Evolutionary conservation across 92 coral and sea anemone genomes (phyloP), one percentile per base, ranked within the genome.

Genomic region (Diadumene lineata): DNA sequence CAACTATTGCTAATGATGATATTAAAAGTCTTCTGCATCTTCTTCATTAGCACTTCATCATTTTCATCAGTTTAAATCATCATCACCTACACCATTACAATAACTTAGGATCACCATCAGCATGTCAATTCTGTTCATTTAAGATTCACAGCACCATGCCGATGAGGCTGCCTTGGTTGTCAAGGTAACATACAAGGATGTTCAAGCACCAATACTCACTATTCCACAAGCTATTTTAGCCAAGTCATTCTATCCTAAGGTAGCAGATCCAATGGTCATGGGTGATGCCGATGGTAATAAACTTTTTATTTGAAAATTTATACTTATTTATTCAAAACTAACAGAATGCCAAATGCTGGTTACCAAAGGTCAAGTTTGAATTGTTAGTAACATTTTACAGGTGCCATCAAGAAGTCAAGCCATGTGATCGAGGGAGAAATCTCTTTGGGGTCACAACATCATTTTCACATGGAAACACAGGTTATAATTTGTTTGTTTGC

Each of bases 391-490:
- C n/a, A n/a, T n/a, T 18, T 55, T 55, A 19, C 68, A 93, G 98
- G 71, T 76, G 96, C 93, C 44, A 85, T 94, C 79, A 73, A 87
- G 21, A 79, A 82, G 9, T 85, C 98, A 16, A 79, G 84, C 31
- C 85, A 88, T 28, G 82, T 88, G 67, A 83, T 94, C 2, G 60
- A 72, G 56, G 98, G 98, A 7, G 82, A 87, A 29, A 79, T 94
- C 58, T 72, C 81, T 28, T 75, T 87, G 64, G 98, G 87, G 73
- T 86, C 91, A 0, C 98, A 94, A 58, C 96, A 94, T 57, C 97
- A 94, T 77, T 68, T 90, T 72, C 89, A 90, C 70, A 82, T 94
- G 98, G 98, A 94, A 69, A 94, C 93, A 22, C 98, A 94, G 88
- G 98, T 94, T 34, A 43, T 56, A 17, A 2, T 29, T 19, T 6